phyloP scores from a whole-genome alignment of 2,113 vertebrate genomes.

The Brachyistius frenatus region DNA sequence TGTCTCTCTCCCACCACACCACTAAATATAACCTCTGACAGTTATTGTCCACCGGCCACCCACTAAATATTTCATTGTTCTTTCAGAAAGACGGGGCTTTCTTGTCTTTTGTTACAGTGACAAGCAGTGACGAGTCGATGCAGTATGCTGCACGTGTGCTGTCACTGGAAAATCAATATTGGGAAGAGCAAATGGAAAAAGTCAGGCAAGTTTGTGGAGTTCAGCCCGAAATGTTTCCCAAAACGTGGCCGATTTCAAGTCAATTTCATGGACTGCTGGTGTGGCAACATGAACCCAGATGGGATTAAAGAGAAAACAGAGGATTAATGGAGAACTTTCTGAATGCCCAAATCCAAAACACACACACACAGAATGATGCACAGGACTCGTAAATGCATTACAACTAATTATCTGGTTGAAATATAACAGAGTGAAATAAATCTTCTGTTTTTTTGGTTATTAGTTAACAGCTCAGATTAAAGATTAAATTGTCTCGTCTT shows the following conservation, averaged over 20 bases:
- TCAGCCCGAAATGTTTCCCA: constrained; percentile 38
- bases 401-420: background rate
- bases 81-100: constrained; percentile 51
- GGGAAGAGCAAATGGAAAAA: constrained; percentile 53
- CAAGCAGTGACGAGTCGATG: constrained; percentile 46
- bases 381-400: background rate
- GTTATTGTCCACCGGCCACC: constrained; percentile 47
- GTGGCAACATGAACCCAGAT: constrained; percentile 52
- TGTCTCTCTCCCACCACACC: constrained; percentile 53
- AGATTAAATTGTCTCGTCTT: background rate
- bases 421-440: background rate
- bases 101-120: constrained; percentile 53
- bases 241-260: constrained; percentile 38
- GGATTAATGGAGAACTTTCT: constrained; percentile 44
- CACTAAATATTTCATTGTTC: constrained; percentile 71
- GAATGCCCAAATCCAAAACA: background rate
- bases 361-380: constrained; percentile 3
- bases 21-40: constrained; percentile 79
- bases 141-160: constrained; percentile 29
- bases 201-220: constrained; percentile 45
- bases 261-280: constrained; percentile 79
- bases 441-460: no score
- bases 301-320: constrained; percentile 43
- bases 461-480: no score
- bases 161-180: constrained; percentile 55